Percentiles rank a stretch among this genome's conserved stretches.
phyloP scores from a whole-genome alignment of 2,113 vertebrate genomes.

The Datnioides undecimradiatus region DNA sequence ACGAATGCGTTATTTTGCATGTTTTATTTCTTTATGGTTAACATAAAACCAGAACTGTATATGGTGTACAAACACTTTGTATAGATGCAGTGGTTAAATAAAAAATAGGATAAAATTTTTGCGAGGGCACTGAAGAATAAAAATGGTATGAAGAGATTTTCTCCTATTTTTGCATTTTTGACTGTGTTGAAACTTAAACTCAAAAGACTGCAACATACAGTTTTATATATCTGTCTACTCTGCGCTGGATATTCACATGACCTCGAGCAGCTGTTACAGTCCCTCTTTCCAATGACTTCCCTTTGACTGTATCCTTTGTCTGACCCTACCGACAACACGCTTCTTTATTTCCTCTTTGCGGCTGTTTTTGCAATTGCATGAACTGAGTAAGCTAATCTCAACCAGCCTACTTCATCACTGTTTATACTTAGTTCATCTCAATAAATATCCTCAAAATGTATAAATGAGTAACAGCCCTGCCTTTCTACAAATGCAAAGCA shows the following conservation, averaged over 20 bases:
- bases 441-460: slow-evolving; percentile 73
- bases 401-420: slow-evolving; percentile 53
- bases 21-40: too few relatives aligned
- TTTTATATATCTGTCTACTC: background rate
- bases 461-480: slow-evolving; percentile 65
- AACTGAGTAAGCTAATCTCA: slow-evolving; percentile 51
- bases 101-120: background rate
- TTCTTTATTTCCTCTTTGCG: slow-evolving; percentile 28
- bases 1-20: too few relatives aligned
- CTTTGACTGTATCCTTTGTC: slow-evolving; percentile 39
- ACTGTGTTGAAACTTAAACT: background rate
- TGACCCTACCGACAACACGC: slow-evolving; percentile 33
- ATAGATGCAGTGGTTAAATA: too few relatives aligned
- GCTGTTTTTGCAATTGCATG: slow-evolving; percentile 51
- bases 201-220: background rate
- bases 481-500: slow-evolving; percentile 56
- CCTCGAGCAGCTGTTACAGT: slow-evolving; percentile 19
- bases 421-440: slow-evolving; percentile 59
- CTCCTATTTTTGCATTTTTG: background rate
- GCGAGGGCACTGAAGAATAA: background rate
- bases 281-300: slow-evolving; percentile 2
- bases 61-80: too few relatives aligned
- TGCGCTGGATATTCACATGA: background rate
- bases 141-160: background rate
- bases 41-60: too few relatives aligned